Base-by-base conservation (phyloP, 2,888 invertebrate species). In the Drosophila prolongata region DNA sequence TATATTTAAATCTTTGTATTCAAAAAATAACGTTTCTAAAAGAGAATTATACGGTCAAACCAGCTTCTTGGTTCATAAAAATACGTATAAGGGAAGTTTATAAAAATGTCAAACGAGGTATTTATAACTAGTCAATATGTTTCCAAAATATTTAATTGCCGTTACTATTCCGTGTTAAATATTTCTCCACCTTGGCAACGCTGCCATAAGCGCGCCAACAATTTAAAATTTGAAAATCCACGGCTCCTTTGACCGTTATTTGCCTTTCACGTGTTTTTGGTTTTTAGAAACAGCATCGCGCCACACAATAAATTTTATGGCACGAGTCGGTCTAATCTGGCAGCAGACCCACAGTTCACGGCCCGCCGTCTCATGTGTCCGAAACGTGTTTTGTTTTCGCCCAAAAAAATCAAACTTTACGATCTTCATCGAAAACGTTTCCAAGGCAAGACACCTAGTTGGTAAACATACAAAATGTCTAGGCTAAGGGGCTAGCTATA, bases 401-500 rank as follows among this genome's bases (percentile, higher is more conserved):
- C 35, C 19, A 49, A 60, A 60, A 62, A 62, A 49, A 42, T 43
- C 56, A 37, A 43, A 50, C 42, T 43, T 64, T 50, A 37, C 62
- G 49, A 64, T 43, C 60, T 49, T 27, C 30, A 60, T 35, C 49
- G 27, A 60, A 60, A 64, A 43, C 61, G 61, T 64, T 64, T 64
- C 62, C 62, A 64, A 64, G 62, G 62, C 62, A 35, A 59, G 47
- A 49, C 35, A 59, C 47, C 47, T 49, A 54, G 40, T 54, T 40
- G n/a, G 30, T 6, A 43, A 16, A 43, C 16, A 47, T 9, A 27
- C 35, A 42, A 27, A 27, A 60, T 60, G 60, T 64, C 60, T 64
- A 42, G 60, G 35, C 60, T 49, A 16, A 13, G 13, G 13, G 13
- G 38, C 24, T 24, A 24, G 9, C 13, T 43, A 19, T 43, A 37